These are phyloP conservation scores for Meghimatium bilineatum DNA, from an alignment of 2,888 invertebrate species.

Conservation along the genomic window DNA sequence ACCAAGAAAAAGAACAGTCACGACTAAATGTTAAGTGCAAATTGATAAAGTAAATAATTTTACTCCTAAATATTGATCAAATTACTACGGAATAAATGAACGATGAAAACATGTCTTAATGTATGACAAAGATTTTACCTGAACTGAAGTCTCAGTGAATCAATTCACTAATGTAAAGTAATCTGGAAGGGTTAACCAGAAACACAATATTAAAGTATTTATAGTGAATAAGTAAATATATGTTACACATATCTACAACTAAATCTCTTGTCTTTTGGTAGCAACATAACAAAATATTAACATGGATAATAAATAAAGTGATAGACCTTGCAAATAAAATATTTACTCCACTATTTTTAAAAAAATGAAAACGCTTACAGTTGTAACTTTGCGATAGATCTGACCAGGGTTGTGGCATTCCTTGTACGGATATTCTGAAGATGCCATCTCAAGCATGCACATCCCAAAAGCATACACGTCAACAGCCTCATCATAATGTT, in stretches of 20 bases:
- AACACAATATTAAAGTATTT: too few relatives aligned
- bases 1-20: neutral
- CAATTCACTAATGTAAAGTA: slow-evolving; percentile 3
- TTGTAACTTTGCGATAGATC: slow-evolving; percentile 98
- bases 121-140: neutral
- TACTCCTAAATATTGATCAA: neutral
- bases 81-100: neutral
- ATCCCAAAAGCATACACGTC: slow-evolving; percentile 99
- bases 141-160: slow-evolving; percentile 8
- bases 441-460: slow-evolving; percentile 99
- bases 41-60: neutral
- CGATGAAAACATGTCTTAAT: neutral
- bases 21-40: neutral
- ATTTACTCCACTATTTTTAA: neutral
- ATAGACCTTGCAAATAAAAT: neutral
- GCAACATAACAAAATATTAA: too few relatives aligned
- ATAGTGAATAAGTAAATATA: too few relatives aligned
- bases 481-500: slow-evolving; percentile 98
- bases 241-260: too few relatives aligned
- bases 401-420: slow-evolving; percentile 99
- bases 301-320: slow-evolving; percentile 6
- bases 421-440: slow-evolving; percentile 98
- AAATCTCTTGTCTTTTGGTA: too few relatives aligned
- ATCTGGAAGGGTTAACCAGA: neutral
- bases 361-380: slow-evolving; percentile 82